Evolutionary conservation across 2,113 vertebrate genomes (phyloP).

Genomic region (Pao palembangensis): DNA sequence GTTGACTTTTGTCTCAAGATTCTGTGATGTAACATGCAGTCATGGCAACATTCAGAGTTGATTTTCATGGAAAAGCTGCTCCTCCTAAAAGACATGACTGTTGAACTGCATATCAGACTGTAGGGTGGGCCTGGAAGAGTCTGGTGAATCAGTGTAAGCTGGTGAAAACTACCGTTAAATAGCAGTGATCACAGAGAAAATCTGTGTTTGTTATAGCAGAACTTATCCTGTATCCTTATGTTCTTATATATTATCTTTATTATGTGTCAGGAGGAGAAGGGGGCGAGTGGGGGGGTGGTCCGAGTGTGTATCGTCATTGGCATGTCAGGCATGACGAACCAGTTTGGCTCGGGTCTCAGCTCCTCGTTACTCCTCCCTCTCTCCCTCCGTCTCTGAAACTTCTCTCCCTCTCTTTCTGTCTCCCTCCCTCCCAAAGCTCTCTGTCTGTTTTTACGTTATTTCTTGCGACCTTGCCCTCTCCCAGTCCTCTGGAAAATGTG

Average conservation of each 20-base stretch:
- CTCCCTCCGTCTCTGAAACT: slow-evolving; percentile 34
- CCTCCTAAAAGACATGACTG: too few species aligned
- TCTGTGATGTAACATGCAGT: too few species aligned
- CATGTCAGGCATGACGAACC: slow-evolving; percentile 67
- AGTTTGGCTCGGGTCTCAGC: slow-evolving; percentile 54
- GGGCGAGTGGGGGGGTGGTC: slow-evolving; percentile 40
- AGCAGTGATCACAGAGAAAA: neutral
- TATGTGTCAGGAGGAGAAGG: slow-evolving; percentile 10
- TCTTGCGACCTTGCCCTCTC: slow-evolving; percentile 27
- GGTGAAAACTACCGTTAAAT: neutral
- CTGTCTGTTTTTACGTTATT: slow-evolving; percentile 23
- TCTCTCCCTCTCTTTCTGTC: slow-evolving; percentile 35
- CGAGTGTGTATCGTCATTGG: slow-evolving; percentile 57
- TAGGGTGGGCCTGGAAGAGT: too few species aligned
- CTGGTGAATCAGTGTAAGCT: neutral
- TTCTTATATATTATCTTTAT: slow-evolving; percentile 2
- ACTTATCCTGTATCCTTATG: too few species aligned
- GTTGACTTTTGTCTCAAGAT: too few species aligned
- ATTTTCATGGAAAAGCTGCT: too few species aligned
- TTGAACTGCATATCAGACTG: too few species aligned
- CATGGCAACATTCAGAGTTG: too few species aligned
- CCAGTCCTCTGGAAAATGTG: slow-evolving; percentile 61
- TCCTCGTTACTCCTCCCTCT: slow-evolving; percentile 34
- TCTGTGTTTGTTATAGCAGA: too few species aligned
- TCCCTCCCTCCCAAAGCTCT: slow-evolving; percentile 28